Conservation (phyloP, 2,797 vertebrate species). For the Cetoscarus ocellatus region DNA sequence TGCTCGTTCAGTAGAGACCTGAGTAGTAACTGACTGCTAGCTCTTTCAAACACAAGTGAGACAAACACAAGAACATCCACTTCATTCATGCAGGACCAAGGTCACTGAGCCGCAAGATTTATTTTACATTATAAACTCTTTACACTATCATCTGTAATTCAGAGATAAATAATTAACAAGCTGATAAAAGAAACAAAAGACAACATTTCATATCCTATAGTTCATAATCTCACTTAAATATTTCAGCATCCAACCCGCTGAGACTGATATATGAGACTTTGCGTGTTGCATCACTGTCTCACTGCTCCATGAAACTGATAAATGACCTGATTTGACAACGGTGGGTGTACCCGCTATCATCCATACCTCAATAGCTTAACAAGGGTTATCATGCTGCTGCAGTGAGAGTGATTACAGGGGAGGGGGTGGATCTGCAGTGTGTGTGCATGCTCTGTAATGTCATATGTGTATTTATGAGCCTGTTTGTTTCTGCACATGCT, state of each 20-base stretch:
- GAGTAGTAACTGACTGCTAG: too few species aligned
- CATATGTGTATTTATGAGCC: conserved; percentile 22
- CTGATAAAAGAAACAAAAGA: conserved; percentile 35
- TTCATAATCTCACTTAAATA: conserved; percentile 26
- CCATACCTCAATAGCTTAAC: conserved; percentile 68
- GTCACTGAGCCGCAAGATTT: background rate
- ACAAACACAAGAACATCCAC: too few species aligned
- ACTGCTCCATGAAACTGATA: conserved; percentile 44
- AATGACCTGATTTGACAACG: conserved; percentile 63
- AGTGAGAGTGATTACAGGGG: conserved; percentile 39
- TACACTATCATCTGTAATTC: conserved; percentile 16
- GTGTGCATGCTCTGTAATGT: conserved; percentile 10
- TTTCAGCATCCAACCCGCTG: conserved; percentile 4
- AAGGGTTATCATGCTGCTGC: conserved; percentile 68
- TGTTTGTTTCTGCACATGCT: conserved; percentile 41
- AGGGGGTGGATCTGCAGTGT: conserved; percentile 7
- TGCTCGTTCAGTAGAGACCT: too few species aligned
- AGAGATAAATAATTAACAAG: conserved; percentile 43
- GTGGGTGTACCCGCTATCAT: conserved; percentile 62
- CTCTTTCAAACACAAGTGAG: background rate
- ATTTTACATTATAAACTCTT: conserved; percentile 17
- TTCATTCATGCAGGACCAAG: too few species aligned
- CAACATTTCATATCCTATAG: conserved; percentile 31
- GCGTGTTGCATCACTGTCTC: conserved; percentile 41
- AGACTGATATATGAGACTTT: conserved; percentile 28